phyloP scores from a whole-genome alignment of 2,797 vertebrate genomes.

The Oophaga sylvatica region DNA sequence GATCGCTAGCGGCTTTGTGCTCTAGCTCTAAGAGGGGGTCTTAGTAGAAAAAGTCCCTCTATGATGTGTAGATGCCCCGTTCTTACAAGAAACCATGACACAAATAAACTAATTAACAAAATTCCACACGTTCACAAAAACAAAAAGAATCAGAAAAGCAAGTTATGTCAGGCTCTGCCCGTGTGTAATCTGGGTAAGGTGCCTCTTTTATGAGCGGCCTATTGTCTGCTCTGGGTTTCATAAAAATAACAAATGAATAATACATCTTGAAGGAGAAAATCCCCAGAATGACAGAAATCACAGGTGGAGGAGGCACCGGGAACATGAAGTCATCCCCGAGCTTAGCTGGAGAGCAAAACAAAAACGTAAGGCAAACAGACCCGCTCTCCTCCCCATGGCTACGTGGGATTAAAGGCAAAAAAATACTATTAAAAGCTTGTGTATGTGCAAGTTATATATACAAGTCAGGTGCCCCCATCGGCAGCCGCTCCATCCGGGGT shows the following conservation, averaged over 20 bases:
- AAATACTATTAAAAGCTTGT: too few relatives aligned
- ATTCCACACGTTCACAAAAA: neutral
- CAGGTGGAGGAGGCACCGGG: neutral
- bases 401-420: too few relatives aligned
- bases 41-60: too few relatives aligned
- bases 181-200: neutral
- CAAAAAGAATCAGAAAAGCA: neutral
- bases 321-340: neutral
- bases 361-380: neutral
- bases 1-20: too few relatives aligned
- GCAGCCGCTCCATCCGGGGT: too few relatives aligned
- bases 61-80: too few relatives aligned
- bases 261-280: neutral
- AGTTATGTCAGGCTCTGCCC: slow-evolving; percentile 7
- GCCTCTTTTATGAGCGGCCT: neutral
- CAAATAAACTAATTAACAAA: neutral
- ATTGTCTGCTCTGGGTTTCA: neutral
- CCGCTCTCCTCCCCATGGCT: too few relatives aligned
- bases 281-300: slow-evolving; percentile 6
- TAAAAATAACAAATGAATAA: neutral
- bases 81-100: too few relatives aligned
- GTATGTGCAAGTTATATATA: too few relatives aligned
- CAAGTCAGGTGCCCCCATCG: too few relatives aligned
- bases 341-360: neutral
- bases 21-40: too few relatives aligned